Base-by-base conservation (phyloP, 2,888 invertebrate genomes). In the Vanessa cardui region DNA sequence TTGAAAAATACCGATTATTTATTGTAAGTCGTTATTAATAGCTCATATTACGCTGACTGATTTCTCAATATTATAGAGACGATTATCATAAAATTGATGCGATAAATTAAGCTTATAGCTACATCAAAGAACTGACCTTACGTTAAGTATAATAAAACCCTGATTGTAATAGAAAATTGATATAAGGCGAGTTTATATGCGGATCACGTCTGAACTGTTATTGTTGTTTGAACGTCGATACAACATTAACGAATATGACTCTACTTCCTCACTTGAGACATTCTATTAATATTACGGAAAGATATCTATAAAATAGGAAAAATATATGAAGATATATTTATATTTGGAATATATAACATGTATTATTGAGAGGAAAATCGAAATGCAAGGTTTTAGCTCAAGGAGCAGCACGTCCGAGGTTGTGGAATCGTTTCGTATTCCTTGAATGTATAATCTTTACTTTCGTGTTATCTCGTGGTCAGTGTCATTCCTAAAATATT, bases 331-430 rank as follows among this genome's bases (percentile, higher is more conserved):
- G 3, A 9, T 9, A 49, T 18, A 49, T 15, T 52, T 50, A 49
- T 64, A 18, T 20, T 20, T 20, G 46, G 58, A 21, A 61, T 46
- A n/a, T 58, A 21, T 62, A 60, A 52, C 45, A 16, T n/a, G 49
- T 20, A 58, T 21, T 39, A 59, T 61, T 39, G 72, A 72, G 56
- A 77, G 81, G 80, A 84, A 83, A 83, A 80, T 69, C 67, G 68
- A 72, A 81, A 45, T 6, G 45, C 82, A 80, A 77, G 82, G 83
- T 81, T 81, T 76, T 64, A 58, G 76, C 73, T 86, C 84, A 85
- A 88, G 83, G 85, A 80, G 60, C 80, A 46, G 86, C 89, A 89
- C 89, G 88, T 88, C 70, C 82, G 81, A 86, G 86, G 88, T 73
- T 78, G 73, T 61, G 21, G 39, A 66, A 69, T 66, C 56, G 66